Percentiles rank a stretch among this genome's conserved stretches.
These are phyloP conservation scores for Laupala kohalensis DNA, from an alignment of 1,140 invertebrate genomes.

Conservation along the genomic window DNA sequence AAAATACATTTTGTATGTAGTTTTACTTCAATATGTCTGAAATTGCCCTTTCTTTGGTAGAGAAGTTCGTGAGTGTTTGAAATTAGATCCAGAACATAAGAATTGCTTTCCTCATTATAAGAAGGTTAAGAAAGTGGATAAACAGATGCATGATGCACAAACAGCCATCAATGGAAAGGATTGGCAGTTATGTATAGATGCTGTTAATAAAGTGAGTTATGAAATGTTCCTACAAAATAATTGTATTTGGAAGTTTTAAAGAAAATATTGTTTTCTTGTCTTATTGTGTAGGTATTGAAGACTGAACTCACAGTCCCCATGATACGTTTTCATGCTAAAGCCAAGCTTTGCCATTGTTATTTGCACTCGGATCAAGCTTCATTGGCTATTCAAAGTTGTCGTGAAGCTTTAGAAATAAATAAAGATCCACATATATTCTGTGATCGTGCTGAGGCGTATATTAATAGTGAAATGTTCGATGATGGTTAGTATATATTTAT, in stretches of 20 bases:
- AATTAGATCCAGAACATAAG: slow-evolving; percentile 95
- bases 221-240: not conserved
- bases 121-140: slow-evolving; percentile 91
- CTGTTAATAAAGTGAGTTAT: slow-evolving; percentile 44
- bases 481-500: slow-evolving; percentile 71
- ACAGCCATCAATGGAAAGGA: slow-evolving; percentile 50
- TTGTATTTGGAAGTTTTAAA: not conserved
- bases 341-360: slow-evolving; percentile 61
- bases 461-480: slow-evolving; percentile 81
- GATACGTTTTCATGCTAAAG: slow-evolving; percentile 60
- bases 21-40: no score
- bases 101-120: slow-evolving; percentile 94
- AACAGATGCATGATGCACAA: slow-evolving; percentile 63
- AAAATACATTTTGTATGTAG: not conserved
- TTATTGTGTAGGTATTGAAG: slow-evolving; percentile 36
- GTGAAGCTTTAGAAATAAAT: slow-evolving; percentile 61
- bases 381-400: slow-evolving; percentile 61
- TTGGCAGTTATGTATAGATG: slow-evolving; percentile 60
- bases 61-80: slow-evolving; percentile 93
- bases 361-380: slow-evolving; percentile 49
- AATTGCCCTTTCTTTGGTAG: slow-evolving; percentile 36
- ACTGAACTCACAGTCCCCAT: slow-evolving; percentile 54
- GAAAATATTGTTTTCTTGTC: no score
- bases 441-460: slow-evolving; percentile 84
- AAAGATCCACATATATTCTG: slow-evolving; percentile 69